phyloP scores from a whole-genome alignment of 1,140 invertebrate species.

The Drosophila nannoptera region DNA sequence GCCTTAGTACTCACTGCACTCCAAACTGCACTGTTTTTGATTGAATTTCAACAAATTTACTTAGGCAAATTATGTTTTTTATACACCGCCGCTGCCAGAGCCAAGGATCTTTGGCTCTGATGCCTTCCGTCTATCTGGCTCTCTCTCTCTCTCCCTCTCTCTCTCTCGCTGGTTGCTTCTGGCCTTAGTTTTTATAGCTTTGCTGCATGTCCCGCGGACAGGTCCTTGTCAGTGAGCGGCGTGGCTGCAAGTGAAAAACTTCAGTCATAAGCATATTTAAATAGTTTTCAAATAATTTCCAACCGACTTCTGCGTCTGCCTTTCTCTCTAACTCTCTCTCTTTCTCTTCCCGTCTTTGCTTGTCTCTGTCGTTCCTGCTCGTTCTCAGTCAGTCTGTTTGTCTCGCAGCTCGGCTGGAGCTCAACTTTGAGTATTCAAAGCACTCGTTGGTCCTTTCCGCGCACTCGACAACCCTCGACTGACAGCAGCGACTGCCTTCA shows the following conservation, averaged over 20 bases:
- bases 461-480: constrained; percentile 34
- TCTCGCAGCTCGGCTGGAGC: neutral
- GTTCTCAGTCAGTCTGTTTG: neutral
- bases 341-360: neutral
- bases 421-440: constrained; percentile 1
- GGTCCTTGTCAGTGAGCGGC: constrained; percentile 11
- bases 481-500: constrained; percentile 43
- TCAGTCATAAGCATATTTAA: constrained; percentile 60
- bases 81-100: constrained; percentile 6
- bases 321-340: neutral
- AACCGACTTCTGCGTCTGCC: constrained; percentile 1
- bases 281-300: constrained; percentile 49
- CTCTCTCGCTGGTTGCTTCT: neutral
- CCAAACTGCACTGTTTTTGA: constrained; percentile 20
- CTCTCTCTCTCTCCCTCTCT: neutral
- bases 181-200: neutral
- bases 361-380: no score
- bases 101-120: constrained; percentile 4
- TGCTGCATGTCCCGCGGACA: neutral
- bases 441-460: neutral
- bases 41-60: constrained; percentile 54
- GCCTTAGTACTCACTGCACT: neutral
- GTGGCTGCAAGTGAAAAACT: constrained; percentile 41
- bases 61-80: constrained; percentile 50
- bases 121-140: neutral